These are phyloP conservation scores for Vulpes vulpes DNA, from an alignment of 2,113 vertebrate genomes.

Conservation along the genomic window DNA sequence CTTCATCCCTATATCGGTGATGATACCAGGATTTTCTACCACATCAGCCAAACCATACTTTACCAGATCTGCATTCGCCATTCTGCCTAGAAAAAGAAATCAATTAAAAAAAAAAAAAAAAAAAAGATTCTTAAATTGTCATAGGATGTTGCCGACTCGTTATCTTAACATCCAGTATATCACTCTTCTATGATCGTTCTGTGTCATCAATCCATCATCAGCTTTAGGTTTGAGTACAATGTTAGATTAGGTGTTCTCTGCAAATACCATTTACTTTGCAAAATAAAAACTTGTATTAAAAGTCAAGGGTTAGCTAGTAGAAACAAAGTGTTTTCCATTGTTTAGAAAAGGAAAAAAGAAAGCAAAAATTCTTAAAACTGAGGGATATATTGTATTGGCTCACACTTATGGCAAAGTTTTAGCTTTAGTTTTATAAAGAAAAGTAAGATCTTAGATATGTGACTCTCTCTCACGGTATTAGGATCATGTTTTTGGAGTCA, in stretches of 20 bases:
- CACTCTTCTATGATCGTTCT: neutral
- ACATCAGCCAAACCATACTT: slow-evolving; percentile 98
- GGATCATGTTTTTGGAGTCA: neutral
- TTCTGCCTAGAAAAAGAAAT: slow-evolving; percentile 91
- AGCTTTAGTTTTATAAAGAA: slow-evolving; percentile 33
- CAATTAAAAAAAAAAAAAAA: neutral
- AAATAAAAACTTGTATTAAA: slow-evolving; percentile 61
- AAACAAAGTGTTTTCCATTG: slow-evolving; percentile 21
- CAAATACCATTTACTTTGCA: neutral
- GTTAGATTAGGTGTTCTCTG: neutral
- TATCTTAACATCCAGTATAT: neutral
- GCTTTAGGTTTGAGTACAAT: neutral
- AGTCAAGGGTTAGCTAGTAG: neutral
- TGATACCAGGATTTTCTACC: slow-evolving; percentile 98
- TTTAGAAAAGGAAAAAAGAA: slow-evolving; percentile 27
- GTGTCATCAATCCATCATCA: neutral
- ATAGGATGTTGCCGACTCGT: neutral
- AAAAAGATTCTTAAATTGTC: slow-evolving; percentile 8
- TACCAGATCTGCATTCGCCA: slow-evolving; percentile 97
- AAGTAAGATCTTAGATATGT: slow-evolving; percentile 46
- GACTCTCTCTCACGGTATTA: neutral
- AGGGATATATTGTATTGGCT: slow-evolving; percentile 10
- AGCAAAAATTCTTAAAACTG: slow-evolving; percentile 18
- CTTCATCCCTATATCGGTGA: slow-evolving; percentile 99
- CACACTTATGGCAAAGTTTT: neutral